Evolutionary conservation across 2,113 vertebrate genomes (phyloP).

Genomic region (Oreocharis arfaki): DNA sequence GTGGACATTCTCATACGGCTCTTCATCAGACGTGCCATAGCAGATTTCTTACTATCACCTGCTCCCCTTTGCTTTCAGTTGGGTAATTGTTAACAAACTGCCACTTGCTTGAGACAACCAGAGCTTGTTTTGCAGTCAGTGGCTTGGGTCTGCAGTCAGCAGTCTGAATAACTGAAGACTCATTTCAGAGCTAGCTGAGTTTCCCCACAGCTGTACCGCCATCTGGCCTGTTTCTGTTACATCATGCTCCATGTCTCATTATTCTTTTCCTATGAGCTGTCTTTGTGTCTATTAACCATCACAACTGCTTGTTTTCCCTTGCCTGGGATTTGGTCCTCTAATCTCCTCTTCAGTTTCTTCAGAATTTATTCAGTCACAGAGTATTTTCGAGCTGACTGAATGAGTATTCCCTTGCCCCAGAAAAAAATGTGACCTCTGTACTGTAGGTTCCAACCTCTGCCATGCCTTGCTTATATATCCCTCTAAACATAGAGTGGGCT

Average conservation of each 20-base stretch:
- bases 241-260: slow-evolving; percentile 58
- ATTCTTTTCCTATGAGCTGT: slow-evolving; percentile 64
- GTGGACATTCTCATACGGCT: neutral
- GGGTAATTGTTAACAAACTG: slow-evolving; percentile 14
- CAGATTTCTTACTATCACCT: slow-evolving; percentile 2
- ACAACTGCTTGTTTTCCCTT: slow-evolving; percentile 62
- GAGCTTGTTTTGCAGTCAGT: neutral
- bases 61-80: neutral
- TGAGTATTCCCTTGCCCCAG: neutral
- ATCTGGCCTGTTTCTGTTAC: slow-evolving; percentile 59
- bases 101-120: neutral
- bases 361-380: slow-evolving; percentile 19
- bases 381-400: neutral
- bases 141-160: neutral
- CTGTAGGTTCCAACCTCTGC: neutral
- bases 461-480: neutral
- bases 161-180: slow-evolving; percentile 7
- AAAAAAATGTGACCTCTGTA: neutral
- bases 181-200: slow-evolving; percentile 35
- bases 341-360: slow-evolving; percentile 25
- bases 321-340: slow-evolving; percentile 18
- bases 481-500: neutral
- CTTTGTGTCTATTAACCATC: slow-evolving; percentile 56
- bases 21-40: neutral
- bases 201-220: slow-evolving; percentile 47